Conservation (phyloP, 2,888 invertebrate species). For the Drosophila atroscutellata region DNA sequence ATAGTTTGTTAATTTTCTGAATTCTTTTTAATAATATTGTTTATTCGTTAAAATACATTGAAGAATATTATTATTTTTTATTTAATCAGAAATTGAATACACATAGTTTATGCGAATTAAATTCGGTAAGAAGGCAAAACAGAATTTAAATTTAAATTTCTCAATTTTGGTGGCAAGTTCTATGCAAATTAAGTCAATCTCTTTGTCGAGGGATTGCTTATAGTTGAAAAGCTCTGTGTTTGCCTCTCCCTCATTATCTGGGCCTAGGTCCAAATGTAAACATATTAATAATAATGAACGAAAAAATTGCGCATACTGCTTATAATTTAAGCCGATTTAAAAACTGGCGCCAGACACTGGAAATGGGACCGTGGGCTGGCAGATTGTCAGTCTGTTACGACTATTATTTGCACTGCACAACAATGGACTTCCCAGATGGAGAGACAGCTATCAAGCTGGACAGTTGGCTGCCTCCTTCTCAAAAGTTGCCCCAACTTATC, state of each 20-base stretch:
- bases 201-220: constrained; percentile 8
- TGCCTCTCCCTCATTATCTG: constrained; percentile 26
- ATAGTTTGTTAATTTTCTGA: neutral
- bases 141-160: constrained; percentile 10
- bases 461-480: constrained; percentile 47
- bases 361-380: constrained; percentile 47
- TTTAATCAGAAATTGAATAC: neutral
- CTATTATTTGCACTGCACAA: constrained; percentile 26
- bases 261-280: constrained; percentile 58
- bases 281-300: constrained; percentile 68
- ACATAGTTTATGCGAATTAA: constrained; percentile 18
- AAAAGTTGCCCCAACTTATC: constrained; percentile 61
- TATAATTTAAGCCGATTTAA: constrained; percentile 77
- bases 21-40: no score
- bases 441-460: constrained; percentile 47
- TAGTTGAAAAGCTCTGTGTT: constrained; percentile 19
- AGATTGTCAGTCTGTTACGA: constrained; percentile 18
- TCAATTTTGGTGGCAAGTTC: constrained; percentile 20
- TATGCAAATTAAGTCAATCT: constrained; percentile 44
- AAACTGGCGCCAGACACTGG: constrained; percentile 75
- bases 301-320: constrained; percentile 54
- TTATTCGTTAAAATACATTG: neutral
- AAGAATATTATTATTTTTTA: neutral
- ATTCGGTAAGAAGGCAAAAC: neutral
- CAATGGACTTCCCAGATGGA: constrained; percentile 52